Base-by-base conservation (phyloP, 2,113 vertebrate species). In the Tachycineta bicolor region DNA sequence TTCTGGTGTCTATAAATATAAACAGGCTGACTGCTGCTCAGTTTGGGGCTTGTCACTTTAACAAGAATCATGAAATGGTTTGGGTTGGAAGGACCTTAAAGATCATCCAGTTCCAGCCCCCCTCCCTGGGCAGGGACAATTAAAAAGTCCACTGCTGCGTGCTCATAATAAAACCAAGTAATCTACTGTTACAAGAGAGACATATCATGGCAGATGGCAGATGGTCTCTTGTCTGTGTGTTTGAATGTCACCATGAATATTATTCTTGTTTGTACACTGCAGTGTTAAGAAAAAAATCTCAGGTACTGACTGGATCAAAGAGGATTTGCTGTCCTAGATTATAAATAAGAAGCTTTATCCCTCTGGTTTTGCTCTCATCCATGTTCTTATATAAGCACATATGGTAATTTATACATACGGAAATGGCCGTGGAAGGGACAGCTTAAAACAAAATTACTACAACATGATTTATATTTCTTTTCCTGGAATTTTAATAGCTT, bases 261-360 rank as follows among this genome's bases (percentile, higher is more conserved):
- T 96, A 86, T 89, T 96, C 67, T 91, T 91, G 69, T 93, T 92
- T 94, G 81, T 89, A 74, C 50, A 39, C 74, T 94, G 91, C 43
- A 79, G 14, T 22, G 77, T 71, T 95, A 92, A 95, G 78, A 80
- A 93, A 97, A 82, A 96, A 83, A 90, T 85, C 92, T 79, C 93
- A 93, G 94, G 93, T 95, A 93, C 79, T 92, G 76, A 93, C 79
- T 92, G 76, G 74, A 94, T 85, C 58, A 96, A 89, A 97, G 97
- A 94, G 89, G 95, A 97, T 97, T 98, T 96, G 77, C 64, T 65
- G 60, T 86, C 70, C 89, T 96, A 94, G 96, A 95, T 98, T 96
- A 96, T 92, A 84, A 59, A 81, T 88, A 79, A 89, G 96, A 94
- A 94, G 85, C 95, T 89, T 97, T 89, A 65, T 89, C 84, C 60